Evolutionary conservation across 2,888 invertebrate species (phyloP).

Genomic region (Clusia tigrina): DNA sequence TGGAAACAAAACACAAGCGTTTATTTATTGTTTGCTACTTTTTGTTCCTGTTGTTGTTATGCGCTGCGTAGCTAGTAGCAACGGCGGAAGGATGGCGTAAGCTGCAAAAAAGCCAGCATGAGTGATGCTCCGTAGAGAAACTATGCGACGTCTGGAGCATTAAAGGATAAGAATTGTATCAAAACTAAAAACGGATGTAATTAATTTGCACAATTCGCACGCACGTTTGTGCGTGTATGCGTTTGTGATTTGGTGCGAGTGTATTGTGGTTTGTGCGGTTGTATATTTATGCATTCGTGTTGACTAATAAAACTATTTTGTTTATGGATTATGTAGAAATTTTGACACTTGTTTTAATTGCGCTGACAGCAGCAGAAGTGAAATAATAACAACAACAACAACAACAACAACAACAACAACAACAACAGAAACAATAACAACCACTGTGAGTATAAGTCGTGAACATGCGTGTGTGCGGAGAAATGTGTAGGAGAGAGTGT

Average conservation of each 20-base stretch:
- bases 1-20: neutral
- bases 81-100: slow-evolving; percentile 1
- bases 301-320: slow-evolving; percentile 7
- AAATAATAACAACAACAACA: neutral
- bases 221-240: neutral
- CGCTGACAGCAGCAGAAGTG: slow-evolving; percentile 6
- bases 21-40: slow-evolving; percentile 2
- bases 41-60: neutral
- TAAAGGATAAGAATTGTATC: slow-evolving; percentile 22
- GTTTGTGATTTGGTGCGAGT: neutral
- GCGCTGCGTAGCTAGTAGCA: slow-evolving; percentile 7
- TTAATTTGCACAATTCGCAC: slow-evolving; percentile 26
- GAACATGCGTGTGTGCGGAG: no score
- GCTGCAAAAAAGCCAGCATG: neutral
- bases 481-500: no score
- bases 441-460: no score
- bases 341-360: slow-evolving; percentile 16
- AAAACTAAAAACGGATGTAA: slow-evolving; percentile 22
- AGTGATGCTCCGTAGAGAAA: no score
- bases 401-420: neutral
- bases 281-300: neutral
- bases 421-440: neutral
- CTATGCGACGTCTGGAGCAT: no score
- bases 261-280: neutral
- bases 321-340: neutral